A percentile compares a stretch with the other conserved stretches of the same genome.
Conservation (phyloP, 2,113 vertebrate genomes). For the Psilopogon haemacephalus region DNA sequence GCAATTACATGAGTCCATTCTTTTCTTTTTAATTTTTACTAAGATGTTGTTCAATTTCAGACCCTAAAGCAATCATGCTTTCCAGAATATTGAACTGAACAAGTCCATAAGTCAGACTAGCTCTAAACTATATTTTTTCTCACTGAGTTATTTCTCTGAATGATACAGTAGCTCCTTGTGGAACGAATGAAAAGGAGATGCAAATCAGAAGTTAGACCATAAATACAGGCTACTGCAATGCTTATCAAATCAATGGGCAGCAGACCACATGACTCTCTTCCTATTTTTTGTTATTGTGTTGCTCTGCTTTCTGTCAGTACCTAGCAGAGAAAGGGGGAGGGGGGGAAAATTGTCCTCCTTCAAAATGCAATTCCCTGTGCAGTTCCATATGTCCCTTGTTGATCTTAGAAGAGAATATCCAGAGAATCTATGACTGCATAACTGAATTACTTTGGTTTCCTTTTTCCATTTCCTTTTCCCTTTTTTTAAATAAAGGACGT, state of each 20-base stretch:
- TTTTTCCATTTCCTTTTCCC: conserved; percentile 15
- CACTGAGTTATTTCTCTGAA: conserved; percentile 62
- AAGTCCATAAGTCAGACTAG: conserved; percentile 48
- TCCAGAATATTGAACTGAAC: conserved; percentile 72
- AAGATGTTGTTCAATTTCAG: conserved; percentile 67
- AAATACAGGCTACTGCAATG: background rate
- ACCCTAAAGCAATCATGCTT: conserved; percentile 68
- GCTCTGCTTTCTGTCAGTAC: background rate
- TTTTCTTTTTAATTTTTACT: conserved; percentile 78
- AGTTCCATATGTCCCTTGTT: background rate
- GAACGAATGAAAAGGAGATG: conserved; percentile 25
- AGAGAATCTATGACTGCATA: background rate
- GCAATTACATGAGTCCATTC: conserved; percentile 74
- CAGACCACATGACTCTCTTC: background rate
- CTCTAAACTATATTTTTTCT: conserved; percentile 56
- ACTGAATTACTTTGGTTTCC: conserved; percentile 35
- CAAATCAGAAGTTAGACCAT: conserved; percentile 20
- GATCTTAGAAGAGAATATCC: background rate
- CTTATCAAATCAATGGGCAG: background rate
- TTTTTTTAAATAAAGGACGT: background rate
- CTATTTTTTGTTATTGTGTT: background rate
- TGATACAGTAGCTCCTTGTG: conserved; percentile 10
- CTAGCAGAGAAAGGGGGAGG: accelerated
- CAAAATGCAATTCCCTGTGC: background rate
- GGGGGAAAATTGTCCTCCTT: accelerated